A percentile compares a stretch with the other conserved stretches of the same genome.
phyloP scores from a whole-genome alignment of 1,140 invertebrate species.

The Araneus ventricosus region DNA sequence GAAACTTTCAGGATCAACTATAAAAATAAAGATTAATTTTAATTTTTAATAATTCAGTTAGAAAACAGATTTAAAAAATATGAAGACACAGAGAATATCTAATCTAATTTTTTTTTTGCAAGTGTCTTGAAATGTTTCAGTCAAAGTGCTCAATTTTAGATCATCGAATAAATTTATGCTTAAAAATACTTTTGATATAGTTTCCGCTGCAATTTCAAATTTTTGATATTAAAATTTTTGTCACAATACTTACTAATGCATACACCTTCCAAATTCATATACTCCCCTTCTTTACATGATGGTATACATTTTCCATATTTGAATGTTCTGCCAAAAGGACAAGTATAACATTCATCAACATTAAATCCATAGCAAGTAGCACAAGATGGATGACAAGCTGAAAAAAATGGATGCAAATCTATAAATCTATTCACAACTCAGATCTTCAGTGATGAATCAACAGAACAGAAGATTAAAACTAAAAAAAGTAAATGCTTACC shows the following conservation, averaged over 20 bases:
- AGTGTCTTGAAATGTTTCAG: too few relatives aligned
- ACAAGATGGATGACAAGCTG: constrained; percentile 68
- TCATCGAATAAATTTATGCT: too few relatives aligned
- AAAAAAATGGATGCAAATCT: background rate
- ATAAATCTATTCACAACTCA: too few relatives aligned
- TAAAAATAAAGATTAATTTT: too few relatives aligned
- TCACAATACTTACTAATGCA: constrained; percentile 27
- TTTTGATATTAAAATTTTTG: background rate
- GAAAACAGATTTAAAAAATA: too few relatives aligned
- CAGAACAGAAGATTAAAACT: background rate
- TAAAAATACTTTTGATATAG: too few relatives aligned
- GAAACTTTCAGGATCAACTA: too few relatives aligned
- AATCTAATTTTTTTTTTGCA: too few relatives aligned
- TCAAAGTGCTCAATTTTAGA: too few relatives aligned
- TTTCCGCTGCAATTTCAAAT: background rate
- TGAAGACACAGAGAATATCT: too few relatives aligned
- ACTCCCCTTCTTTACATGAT: constrained; percentile 34
- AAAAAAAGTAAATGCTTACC: constrained; percentile 4
- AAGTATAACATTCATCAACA: constrained; percentile 59
- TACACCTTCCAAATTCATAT: background rate
- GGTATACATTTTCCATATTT: constrained; percentile 54
- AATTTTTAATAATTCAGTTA: too few relatives aligned
- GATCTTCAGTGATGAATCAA: too few relatives aligned
- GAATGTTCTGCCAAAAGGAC: constrained; percentile 57
- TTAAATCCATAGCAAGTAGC: constrained; percentile 64